Evolutionary conservation across 2,888 invertebrate species (phyloP).

Genomic region (Dicycla oo): DNA sequence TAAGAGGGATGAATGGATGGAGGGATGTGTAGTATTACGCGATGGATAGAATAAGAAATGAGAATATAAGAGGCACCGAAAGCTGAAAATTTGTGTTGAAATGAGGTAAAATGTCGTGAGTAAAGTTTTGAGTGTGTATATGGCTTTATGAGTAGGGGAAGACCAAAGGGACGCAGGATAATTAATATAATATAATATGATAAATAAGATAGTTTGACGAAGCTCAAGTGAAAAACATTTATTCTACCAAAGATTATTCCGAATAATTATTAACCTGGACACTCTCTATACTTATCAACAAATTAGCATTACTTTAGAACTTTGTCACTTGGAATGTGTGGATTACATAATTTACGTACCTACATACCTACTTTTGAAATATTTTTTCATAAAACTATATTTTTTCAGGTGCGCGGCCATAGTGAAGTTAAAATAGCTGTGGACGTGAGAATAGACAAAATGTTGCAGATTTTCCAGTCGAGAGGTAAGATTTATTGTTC

Average conservation of each 20-base stretch:
- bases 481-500: constrained; percentile 75
- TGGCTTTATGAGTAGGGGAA: no score
- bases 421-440: constrained; percentile 71
- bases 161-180: no score
- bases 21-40: no score
- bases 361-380: background rate
- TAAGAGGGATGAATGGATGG: no score
- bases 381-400: background rate
- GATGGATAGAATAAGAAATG: no score
- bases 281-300: background rate
- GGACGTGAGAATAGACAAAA: constrained; percentile 71
- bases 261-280: background rate
- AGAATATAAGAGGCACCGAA: no score
- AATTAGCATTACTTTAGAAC: background rate
- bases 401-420: constrained; percentile 79
- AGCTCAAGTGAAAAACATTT: background rate
- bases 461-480: constrained; percentile 69
- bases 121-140: no score
- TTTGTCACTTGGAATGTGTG: background rate
- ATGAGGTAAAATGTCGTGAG: no score
- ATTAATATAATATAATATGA: no score
- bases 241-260: background rate
- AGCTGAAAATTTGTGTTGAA: no score
- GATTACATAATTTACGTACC: background rate
- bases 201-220: background rate